A percentile compares a stretch with the other conserved stretches of the same genome.
Conservation (phyloP, 2,113 vertebrate genomes). For the Etia nguti region DNA sequence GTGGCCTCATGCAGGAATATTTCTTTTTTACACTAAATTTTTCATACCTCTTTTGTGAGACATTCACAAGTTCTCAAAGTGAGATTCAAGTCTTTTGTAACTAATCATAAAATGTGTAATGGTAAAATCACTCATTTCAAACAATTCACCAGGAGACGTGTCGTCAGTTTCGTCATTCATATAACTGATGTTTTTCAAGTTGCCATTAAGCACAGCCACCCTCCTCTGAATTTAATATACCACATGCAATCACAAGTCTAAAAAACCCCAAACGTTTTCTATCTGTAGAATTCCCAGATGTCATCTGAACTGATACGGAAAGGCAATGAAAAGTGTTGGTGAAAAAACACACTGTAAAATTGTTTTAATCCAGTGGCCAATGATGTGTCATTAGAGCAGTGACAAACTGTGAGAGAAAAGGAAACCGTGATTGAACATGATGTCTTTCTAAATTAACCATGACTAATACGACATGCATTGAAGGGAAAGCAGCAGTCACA, state of each 20-base stretch:
- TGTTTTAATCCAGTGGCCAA: neutral
- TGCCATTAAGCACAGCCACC: neutral
- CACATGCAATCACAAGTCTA: neutral
- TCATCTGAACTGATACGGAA: neutral
- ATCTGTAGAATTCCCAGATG: neutral
- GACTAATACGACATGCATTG: neutral
- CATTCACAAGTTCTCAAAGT: neutral
- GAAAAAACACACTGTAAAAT: neutral
- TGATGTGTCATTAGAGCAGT: neutral
- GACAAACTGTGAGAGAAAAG: neutral
- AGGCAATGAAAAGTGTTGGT: neutral
- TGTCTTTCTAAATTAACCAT: neutral
- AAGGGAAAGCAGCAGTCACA: neutral
- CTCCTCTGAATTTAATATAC: neutral
- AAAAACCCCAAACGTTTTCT: neutral
- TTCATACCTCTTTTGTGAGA: neutral
- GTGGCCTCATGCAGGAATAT: neutral
- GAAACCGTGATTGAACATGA: neutral
- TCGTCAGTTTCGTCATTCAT: neutral
- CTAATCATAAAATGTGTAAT: neutral
- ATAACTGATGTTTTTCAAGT: neutral
- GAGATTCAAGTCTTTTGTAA: neutral
- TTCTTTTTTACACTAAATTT: neutral
- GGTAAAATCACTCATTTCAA: neutral
- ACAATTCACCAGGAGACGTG: neutral